These are phyloP conservation scores for Zaprionus lineosus DNA, from an alignment of 2,888 invertebrate species.

Conservation along the genomic window DNA sequence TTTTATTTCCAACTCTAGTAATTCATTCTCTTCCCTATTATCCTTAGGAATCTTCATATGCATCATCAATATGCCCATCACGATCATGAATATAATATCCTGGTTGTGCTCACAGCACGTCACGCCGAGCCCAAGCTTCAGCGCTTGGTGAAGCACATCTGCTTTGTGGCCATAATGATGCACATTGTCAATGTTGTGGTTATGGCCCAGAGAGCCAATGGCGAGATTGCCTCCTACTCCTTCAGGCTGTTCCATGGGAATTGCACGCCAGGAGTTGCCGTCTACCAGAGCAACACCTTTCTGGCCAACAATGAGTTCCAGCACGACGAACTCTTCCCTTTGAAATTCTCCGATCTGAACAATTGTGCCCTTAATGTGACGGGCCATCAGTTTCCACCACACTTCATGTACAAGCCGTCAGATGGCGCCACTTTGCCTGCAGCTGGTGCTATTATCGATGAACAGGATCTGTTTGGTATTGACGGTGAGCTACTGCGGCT, in stretches of 20 bases:
- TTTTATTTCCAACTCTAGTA: not conserved
- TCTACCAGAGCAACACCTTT: constrained; percentile 54
- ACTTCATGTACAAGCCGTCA: constrained; percentile 54
- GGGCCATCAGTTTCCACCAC: constrained; percentile 56
- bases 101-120: constrained; percentile 60
- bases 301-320: constrained; percentile 20
- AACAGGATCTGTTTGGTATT: constrained; percentile 57
- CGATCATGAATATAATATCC: constrained; percentile 70
- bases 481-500: constrained; percentile 70
- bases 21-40: not conserved
- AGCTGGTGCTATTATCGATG: constrained; percentile 25
- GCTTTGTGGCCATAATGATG: constrained; percentile 19
- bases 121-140: not conserved
- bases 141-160: constrained; percentile 37
- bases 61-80: constrained; percentile 37
- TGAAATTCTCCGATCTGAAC: constrained; percentile 43
- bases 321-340: constrained; percentile 59
- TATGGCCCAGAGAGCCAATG: constrained; percentile 40
- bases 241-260: constrained; percentile 38
- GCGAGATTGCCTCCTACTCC: constrained; percentile 23
- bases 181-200: constrained; percentile 67
- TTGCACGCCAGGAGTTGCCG: constrained; percentile 35
- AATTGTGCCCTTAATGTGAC: constrained; percentile 64
- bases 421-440: constrained; percentile 29
- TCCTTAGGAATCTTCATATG: constrained; percentile 43